phyloP scores from a whole-genome alignment of 2,113 vertebrate genomes.

The Silurus glanis region DNA sequence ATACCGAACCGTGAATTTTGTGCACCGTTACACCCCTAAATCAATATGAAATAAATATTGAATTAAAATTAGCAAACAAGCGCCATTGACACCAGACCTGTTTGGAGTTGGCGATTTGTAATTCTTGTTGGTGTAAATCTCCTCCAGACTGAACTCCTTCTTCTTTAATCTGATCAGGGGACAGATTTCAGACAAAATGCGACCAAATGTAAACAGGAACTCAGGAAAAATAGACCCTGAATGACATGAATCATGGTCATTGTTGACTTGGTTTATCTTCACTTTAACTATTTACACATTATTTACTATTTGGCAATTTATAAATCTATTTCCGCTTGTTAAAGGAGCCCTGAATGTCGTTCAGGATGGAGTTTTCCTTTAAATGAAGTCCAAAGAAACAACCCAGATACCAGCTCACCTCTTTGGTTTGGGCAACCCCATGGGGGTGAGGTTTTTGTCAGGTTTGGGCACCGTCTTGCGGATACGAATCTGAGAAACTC shows the following conservation, averaged over 20 bases:
- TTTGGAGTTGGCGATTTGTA: conserved; percentile 86
- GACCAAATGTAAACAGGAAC: background rate
- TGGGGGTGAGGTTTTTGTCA: conserved; percentile 88
- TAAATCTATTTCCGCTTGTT: background rate
- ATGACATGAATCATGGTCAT: background rate
- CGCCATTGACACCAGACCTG: conserved; percentile 72
- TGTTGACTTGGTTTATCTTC: background rate
- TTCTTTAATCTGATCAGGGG: conserved; percentile 82
- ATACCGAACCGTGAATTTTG: too few relatives aligned
- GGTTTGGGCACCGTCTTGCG: conserved; percentile 86
- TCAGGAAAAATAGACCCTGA: background rate
- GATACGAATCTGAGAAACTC: conserved; percentile 92
- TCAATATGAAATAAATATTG: background rate
- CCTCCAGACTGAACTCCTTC: conserved; percentile 96
- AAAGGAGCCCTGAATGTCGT: background rate
- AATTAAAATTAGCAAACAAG: background rate
- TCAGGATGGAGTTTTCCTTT: background rate
- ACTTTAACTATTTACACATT: background rate
- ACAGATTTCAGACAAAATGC: background rate
- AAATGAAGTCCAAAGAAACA: background rate
- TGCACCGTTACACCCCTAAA: too few relatives aligned
- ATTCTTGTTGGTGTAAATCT: conserved; percentile 98
- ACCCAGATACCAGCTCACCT: conserved; percentile 69
- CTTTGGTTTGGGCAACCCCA: conserved; percentile 94
- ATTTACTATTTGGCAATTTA: background rate